Base-by-base conservation (phyloP, 2,888 invertebrate genomes). In the Chirona hameri region DNA sequence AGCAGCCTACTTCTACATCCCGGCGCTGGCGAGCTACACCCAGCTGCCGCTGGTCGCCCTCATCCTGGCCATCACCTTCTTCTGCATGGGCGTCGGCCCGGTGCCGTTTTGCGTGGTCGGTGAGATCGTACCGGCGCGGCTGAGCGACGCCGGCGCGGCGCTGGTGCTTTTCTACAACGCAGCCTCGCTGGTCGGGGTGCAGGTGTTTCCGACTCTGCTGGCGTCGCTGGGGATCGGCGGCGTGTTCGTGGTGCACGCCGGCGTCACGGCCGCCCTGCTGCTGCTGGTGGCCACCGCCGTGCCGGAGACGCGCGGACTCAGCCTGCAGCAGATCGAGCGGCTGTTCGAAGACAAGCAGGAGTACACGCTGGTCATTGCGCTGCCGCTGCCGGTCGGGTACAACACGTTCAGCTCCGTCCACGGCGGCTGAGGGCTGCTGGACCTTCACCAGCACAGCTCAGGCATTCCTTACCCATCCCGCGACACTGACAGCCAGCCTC, bases 61-160 rank as follows among this genome's bases (percentile, higher is more conserved):
- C n/a, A 27, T n/a, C n/a, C 65, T 65, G n/a, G 3, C 65, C n/a
- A 27, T 65, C 5, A 10, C n/a, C n/a, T 24, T 27, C 7, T 65
- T 65, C 65, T 65, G 65, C 65, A 7, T 4, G 7, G 65, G 65
- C 65, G 65, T 65, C 14, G 65, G 65, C 7, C 12, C 65, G 14
- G 65, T 65, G 65, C n/a, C 65, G n/a, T 65, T 24, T 24, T 65
- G 65, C 27, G n/a, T 65, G 65, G n/a, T 65, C n/a, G 65, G n/a
- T 9, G 65, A 65, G 27, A 24, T 65, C 1, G 65, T 65, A 27
- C 65, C 65, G 27, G 14, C 65, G 65, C 65, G 65, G 3, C n/a
- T n/a, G 7, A 12, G 3, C 65, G 65, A 65, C n/a, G 65, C 27
- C n/a, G 65, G 65, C 24, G 65, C 27, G 14, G 65, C 65, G 65